Evolutionary conservation across 2,888 invertebrate species (phyloP), one percentile per base, ranked within the genome.

Genomic region (Ennomos quercinarius): DNA sequence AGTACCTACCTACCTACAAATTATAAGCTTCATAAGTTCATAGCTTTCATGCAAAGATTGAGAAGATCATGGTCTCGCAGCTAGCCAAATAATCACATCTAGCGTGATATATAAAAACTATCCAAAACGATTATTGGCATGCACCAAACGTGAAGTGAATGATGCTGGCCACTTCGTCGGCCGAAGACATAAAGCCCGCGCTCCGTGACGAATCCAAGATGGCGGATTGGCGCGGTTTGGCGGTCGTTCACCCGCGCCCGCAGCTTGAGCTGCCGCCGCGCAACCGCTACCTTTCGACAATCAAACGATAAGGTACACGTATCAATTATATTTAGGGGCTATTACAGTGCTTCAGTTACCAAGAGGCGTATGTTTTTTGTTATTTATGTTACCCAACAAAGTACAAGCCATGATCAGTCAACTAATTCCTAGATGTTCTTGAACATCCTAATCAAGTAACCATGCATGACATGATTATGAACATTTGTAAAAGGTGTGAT

Each of bases 161-260:
- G 74, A 72, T 77, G 74, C 74, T 75, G 74, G 75, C 76, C 73
- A 72, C 71, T 77, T 79, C 67, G 78, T 73, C 76, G 75, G 84
- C 75, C 72, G 74, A 87, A 89, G 86, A 86, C 80, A 84, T 82
- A 83, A 85, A 82, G 89, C 83, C 85, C 89, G 87, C 81, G 80
- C 77, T 81, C 84, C 91, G 87, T 91, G 90, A 91, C 91, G 90
- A 84, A 85, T 85, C 81, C 86, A 89, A 90, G 77, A 90, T 91
- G 91, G 91, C 83, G 86, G 85, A 77, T 84, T 86, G 81, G 84
- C 88, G 89, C 84, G 85, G 87, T 91, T 91, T 88, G 91, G 89
- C 81, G 91, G 91, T 90, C 91, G 67, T 84, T 89, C 79, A 92
- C 90, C 89, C 74, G 81, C 83, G 81, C 84, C 83, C 84, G 79